Conservation (phyloP, 1,140 invertebrate genomes). For the Liolophura sinensis region DNA sequence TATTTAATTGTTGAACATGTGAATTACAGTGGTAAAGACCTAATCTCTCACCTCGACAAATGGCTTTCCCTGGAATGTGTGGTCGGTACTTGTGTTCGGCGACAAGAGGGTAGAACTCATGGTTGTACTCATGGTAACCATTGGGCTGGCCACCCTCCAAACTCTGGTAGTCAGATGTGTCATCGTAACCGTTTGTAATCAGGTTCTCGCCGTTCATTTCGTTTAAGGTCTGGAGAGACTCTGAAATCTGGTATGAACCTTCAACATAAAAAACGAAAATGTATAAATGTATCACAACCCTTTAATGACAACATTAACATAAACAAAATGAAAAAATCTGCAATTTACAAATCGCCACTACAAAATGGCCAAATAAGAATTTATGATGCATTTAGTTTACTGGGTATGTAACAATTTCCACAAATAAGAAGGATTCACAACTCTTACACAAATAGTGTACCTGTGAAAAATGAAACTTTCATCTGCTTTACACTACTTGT, state of each 20-base stretch:
- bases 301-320: too few species aligned
- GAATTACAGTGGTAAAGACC: neutral
- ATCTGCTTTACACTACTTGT: too few species aligned
- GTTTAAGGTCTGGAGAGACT: constrained; percentile 51
- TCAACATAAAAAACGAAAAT: constrained; percentile 23
- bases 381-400: too few species aligned
- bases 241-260: constrained; percentile 61
- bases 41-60: constrained; percentile 32
- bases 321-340: too few species aligned
- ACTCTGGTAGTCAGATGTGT: constrained; percentile 73
- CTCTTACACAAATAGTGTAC: too few species aligned
- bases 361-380: too few species aligned
- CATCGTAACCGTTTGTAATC: constrained; percentile 60
- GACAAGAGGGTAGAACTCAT: constrained; percentile 70
- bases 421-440: too few species aligned
- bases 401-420: too few species aligned
- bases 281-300: too few species aligned
- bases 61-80: constrained; percentile 34
- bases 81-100: constrained; percentile 56
- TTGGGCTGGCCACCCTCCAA: constrained; percentile 57
- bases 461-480: too few species aligned
- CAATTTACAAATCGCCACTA: too few species aligned
- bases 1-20: too few species aligned
- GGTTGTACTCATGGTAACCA: constrained; percentile 65
- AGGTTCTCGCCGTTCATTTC: constrained; percentile 16